Conservation (phyloP, 2,888 invertebrate genomes). For the Hirtodrosophila cameraria region DNA sequence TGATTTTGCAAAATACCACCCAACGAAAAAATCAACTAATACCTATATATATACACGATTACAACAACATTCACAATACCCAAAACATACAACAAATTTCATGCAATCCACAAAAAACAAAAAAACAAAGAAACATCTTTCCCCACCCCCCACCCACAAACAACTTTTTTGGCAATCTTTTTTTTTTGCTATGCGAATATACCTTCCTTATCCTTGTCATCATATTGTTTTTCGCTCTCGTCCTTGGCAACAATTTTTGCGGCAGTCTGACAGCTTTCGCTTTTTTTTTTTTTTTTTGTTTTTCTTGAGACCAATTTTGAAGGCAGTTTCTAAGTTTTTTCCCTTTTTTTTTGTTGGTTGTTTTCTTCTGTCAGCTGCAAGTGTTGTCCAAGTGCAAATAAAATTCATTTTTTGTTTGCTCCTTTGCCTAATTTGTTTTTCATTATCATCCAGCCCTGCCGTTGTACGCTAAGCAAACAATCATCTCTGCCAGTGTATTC, state of each 20-base stretch:
- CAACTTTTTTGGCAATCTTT: constrained; percentile 30
- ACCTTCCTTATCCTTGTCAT: constrained; percentile 19
- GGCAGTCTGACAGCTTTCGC: constrained; percentile 63
- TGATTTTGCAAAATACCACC: constrained; percentile 43
- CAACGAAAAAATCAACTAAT: constrained; percentile 39
- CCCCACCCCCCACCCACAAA: constrained; percentile 4
- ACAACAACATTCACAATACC: constrained; percentile 19
- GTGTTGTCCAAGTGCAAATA: constrained; percentile 65
- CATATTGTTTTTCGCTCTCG: constrained; percentile 31
- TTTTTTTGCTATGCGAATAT: constrained; percentile 20
- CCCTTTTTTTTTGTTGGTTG: not conserved
- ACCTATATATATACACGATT: constrained; percentile 29
- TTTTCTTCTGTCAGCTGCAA: constrained; percentile 66
- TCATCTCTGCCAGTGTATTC: constrained; percentile 18
- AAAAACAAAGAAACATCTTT: constrained; percentile 5
- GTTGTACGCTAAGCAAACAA: constrained; percentile 23
- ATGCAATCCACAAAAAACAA: constrained; percentile 56
- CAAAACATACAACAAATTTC: constrained; percentile 40
- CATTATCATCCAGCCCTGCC: constrained; percentile 58
- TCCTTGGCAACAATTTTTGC: constrained; percentile 55
- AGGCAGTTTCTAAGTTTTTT: constrained; percentile 30
- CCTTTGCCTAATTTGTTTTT: constrained; percentile 70
- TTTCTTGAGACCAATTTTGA: constrained; percentile 45
- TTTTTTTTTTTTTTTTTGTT: constrained; percentile 25
- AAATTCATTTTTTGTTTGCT: constrained; percentile 52